Conservation (phyloP, 2,113 vertebrate species). For the Micromys minutus region DNA sequence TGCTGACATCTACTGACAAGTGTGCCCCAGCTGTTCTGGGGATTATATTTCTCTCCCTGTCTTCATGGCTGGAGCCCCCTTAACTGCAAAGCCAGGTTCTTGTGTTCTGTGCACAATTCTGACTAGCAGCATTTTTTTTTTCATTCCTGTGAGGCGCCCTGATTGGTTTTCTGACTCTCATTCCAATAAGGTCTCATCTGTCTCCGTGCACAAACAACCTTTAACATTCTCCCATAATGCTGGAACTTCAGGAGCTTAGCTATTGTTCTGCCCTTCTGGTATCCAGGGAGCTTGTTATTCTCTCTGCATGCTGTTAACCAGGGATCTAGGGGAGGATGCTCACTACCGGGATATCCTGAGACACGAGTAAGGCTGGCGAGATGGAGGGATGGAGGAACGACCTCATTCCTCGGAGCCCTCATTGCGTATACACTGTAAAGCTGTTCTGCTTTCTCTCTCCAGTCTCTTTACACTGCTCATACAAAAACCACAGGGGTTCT, state of each 20-base stretch:
- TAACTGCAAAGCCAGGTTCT: not conserved
- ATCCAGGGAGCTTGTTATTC: not conserved
- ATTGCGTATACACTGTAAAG: no score
- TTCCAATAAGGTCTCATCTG: not conserved
- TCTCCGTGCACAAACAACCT: not conserved
- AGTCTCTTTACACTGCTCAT: not conserved
- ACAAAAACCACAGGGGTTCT: not conserved
- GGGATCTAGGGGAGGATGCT: not conserved
- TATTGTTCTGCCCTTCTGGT: not conserved
- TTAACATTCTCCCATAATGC: not conserved
- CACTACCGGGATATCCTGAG: not conserved
- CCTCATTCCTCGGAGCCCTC: not conserved
- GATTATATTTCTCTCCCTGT: not conserved
- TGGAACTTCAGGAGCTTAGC: not conserved
- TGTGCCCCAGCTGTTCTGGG: not conserved
- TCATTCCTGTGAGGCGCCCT: not conserved
- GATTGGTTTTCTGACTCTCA: not conserved
- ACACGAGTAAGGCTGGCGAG: not conserved
- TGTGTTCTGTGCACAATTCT: not conserved
- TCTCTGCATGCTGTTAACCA: not conserved
- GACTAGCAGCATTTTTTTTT: not conserved
- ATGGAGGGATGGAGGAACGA: not conserved
- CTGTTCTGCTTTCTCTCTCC: not conserved
- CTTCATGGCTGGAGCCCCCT: not conserved
- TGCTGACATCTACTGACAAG: slow-evolving; percentile 29